Conservation (phyloP, 1,140 invertebrate genomes). For the Zaprionus gabonicus region DNA sequence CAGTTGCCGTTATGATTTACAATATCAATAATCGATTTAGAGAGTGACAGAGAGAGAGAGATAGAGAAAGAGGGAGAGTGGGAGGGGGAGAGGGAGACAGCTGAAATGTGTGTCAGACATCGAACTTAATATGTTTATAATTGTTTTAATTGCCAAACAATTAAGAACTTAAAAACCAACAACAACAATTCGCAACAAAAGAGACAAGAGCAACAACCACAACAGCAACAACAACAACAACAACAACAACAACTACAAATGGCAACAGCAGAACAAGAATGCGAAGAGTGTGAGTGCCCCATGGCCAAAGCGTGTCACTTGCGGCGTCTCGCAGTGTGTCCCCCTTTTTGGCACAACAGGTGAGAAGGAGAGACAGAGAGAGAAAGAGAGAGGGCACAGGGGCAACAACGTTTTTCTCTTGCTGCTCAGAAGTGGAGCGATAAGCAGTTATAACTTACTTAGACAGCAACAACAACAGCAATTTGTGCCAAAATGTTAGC, state of each 20-base stretch:
- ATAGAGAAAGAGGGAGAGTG: background rate
- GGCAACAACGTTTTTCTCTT: background rate
- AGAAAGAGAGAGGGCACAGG: background rate
- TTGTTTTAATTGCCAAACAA: constrained; percentile 70
- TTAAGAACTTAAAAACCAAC: constrained; percentile 46
- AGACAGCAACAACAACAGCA: constrained; percentile 15
- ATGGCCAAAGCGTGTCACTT: constrained; percentile 40
- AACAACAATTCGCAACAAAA: constrained; percentile 28
- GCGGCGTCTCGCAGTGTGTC: constrained; percentile 19
- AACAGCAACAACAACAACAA: constrained; percentile 11
- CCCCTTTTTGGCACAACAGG: constrained; percentile 34
- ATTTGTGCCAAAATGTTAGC: constrained; percentile 21
- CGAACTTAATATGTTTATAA: constrained; percentile 71
- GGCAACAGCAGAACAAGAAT: constrained; percentile 26
- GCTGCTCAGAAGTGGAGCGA: constrained; percentile 47
- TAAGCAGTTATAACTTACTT: constrained; percentile 54
- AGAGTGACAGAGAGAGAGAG: background rate
- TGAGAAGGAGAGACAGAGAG: constrained; percentile 17
- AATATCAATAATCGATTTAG: constrained; percentile 31
- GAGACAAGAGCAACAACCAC: background rate
- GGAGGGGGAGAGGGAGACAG: background rate
- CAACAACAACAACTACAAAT: constrained; percentile 23
- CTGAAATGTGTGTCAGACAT: constrained; percentile 59
- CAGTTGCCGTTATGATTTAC: constrained; percentile 25
- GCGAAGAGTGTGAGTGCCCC: constrained; percentile 37